Evolutionary conservation across 2,888 invertebrate genomes (phyloP).

Genomic region (Chrysomela aeneicollis): DNA sequence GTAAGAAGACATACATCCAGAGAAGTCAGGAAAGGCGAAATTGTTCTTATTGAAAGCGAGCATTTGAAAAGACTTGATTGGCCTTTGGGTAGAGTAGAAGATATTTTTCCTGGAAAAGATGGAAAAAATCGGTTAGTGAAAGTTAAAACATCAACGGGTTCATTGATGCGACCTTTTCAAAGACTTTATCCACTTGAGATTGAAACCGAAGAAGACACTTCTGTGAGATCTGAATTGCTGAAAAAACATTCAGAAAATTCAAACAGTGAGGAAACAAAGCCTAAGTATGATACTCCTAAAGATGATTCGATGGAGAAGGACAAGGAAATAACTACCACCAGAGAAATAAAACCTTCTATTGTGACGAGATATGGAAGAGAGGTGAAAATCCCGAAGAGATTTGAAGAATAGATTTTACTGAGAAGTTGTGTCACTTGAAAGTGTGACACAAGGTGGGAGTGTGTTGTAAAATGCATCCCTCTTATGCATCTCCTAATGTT

Average conservation of each 20-base stretch:
- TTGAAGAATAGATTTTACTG: not conserved
- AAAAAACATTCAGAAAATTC: not conserved
- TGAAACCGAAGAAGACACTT: not conserved
- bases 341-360: too few relatives aligned
- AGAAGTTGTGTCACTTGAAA: not conserved
- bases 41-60: constrained; percentile 31
- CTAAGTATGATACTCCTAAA: too few relatives aligned
- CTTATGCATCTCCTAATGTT: too few relatives aligned
- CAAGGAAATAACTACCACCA: too few relatives aligned
- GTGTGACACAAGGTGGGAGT: constrained; percentile 16
- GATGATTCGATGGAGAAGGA: too few relatives aligned
- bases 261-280: too few relatives aligned
- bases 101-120: constrained; percentile 4
- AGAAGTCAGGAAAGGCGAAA: constrained; percentile 18
- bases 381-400: too few relatives aligned
- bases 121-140: constrained; percentile 1
- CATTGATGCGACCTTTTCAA: constrained; percentile 16
- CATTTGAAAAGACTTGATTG: constrained; percentile 4
- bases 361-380: too few relatives aligned
- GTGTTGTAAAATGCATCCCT: constrained; percentile 6
- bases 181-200: not conserved
- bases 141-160: constrained; percentile 15
- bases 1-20: constrained; percentile 11
- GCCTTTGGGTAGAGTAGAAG: constrained; percentile 10
- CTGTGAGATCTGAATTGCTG: not conserved